Conservation (phyloP, 2,797 vertebrate species). For the Micrastur ruficollis region DNA sequence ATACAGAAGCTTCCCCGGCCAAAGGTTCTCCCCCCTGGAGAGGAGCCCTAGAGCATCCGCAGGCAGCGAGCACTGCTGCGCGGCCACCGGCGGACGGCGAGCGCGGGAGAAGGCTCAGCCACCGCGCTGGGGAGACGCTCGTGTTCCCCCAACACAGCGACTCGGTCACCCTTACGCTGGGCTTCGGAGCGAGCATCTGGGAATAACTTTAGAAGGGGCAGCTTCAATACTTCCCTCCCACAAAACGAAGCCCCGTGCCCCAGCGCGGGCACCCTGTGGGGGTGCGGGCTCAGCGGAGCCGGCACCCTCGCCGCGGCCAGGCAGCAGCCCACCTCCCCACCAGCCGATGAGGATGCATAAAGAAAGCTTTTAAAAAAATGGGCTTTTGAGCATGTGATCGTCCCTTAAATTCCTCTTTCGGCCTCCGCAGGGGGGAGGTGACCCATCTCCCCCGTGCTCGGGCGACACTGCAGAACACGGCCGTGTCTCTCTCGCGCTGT, state of each 20-base stretch:
- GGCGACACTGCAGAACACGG: background rate
- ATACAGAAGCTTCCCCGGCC: background rate
- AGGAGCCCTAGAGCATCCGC: background rate
- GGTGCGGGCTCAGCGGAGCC: too few relatives aligned
- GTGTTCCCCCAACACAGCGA: background rate
- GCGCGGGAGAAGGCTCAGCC: background rate
- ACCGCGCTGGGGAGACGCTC: background rate
- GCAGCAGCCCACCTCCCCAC: background rate
- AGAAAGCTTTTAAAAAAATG: background rate
- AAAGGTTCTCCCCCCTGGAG: background rate
- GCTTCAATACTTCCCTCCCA: too few relatives aligned
- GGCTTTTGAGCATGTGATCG: background rate
- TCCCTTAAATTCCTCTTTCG: background rate
- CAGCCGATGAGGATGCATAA: too few relatives aligned
- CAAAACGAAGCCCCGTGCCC: accelerated
- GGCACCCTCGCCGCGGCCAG: accelerated
- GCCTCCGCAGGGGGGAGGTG: background rate
- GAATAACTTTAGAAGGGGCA: background rate
- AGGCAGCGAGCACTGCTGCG: background rate
- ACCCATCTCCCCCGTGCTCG: background rate
- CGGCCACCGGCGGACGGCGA: background rate
- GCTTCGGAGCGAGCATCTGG: background rate
- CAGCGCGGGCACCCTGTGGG: too few relatives aligned
- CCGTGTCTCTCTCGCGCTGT: background rate
- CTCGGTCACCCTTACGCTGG: background rate